Evolutionary conservation across 2,888 invertebrate genomes (phyloP).

Genomic region (Acleris holmiana): DNA sequence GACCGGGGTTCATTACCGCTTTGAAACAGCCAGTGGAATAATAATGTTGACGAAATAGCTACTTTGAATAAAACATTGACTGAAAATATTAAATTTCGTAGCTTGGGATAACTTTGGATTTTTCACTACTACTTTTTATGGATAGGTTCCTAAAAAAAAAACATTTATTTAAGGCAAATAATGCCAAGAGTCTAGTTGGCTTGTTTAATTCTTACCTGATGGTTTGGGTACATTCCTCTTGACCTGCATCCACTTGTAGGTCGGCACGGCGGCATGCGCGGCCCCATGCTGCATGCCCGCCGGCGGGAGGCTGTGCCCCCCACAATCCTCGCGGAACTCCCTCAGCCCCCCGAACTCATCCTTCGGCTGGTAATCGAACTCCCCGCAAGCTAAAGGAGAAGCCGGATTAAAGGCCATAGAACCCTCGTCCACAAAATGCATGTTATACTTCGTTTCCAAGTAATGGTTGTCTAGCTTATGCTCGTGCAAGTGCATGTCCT

Average conservation of each 20-base stretch:
- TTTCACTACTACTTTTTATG: too few species aligned
- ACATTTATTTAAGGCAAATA: too few species aligned
- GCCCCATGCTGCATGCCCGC: slow-evolving; percentile 63
- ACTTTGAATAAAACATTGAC: too few species aligned
- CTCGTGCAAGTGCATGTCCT: slow-evolving; percentile 73
- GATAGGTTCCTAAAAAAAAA: too few species aligned
- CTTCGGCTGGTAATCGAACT: slow-evolving; percentile 86
- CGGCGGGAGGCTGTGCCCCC: slow-evolving; percentile 63
- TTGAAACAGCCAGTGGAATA: not conserved
- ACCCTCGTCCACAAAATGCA: slow-evolving; percentile 78
- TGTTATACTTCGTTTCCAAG: slow-evolving; percentile 81
- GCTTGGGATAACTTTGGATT: too few species aligned
- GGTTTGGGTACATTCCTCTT: slow-evolving; percentile 98
- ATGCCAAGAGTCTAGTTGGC: not conserved
- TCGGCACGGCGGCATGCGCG: slow-evolving; percentile 89
- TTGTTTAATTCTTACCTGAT: slow-evolving; percentile 86
- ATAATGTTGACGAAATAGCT: not conserved
- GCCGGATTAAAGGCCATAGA: slow-evolving; percentile 72
- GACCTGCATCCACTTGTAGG: slow-evolving; percentile 99
- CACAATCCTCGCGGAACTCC: slow-evolving; percentile 68
- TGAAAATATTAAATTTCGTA: too few species aligned
- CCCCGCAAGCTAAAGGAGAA: slow-evolving; percentile 81
- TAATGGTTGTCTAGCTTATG: slow-evolving; percentile 79
- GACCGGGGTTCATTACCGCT: slow-evolving; percentile 19
- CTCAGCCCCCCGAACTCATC: slow-evolving; percentile 82